Evolutionary conservation across 2,113 vertebrate genomes (phyloP).

Genomic region (Otis tarda): DNA sequence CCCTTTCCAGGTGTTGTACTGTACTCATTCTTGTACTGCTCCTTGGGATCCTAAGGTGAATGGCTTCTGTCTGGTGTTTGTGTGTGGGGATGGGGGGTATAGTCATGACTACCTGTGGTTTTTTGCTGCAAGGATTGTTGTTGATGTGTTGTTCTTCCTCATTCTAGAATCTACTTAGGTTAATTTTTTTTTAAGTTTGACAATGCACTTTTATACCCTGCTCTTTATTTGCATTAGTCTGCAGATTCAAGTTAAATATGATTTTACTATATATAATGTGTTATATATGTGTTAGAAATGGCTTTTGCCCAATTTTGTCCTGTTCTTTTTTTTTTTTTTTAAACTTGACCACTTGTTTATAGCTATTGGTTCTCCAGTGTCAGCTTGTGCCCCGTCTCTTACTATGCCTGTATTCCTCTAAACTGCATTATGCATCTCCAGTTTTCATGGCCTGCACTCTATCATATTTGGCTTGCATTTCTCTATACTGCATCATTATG

Average conservation of each 20-base stretch:
- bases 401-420: not conserved
- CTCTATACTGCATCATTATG: not conserved
- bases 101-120: not conserved
- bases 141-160: not conserved
- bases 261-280: not conserved
- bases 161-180: not conserved
- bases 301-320: not conserved
- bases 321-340: not conserved
- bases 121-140: not conserved
- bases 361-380: not conserved
- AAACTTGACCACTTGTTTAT: not conserved
- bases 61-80: not conserved
- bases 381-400: not conserved
- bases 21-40: not conserved
- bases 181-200: not conserved
- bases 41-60: not conserved
- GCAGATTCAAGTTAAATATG: not conserved
- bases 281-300: not conserved
- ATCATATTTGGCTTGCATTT: not conserved
- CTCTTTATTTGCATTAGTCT: not conserved
- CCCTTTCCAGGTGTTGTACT: not conserved
- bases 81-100: accelerated
- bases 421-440: not conserved
- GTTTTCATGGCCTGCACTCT: not conserved
- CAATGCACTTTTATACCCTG: not conserved